Evolutionary conservation across 2,113 vertebrate species (phyloP).

Genomic region (Panthera leo): DNA sequence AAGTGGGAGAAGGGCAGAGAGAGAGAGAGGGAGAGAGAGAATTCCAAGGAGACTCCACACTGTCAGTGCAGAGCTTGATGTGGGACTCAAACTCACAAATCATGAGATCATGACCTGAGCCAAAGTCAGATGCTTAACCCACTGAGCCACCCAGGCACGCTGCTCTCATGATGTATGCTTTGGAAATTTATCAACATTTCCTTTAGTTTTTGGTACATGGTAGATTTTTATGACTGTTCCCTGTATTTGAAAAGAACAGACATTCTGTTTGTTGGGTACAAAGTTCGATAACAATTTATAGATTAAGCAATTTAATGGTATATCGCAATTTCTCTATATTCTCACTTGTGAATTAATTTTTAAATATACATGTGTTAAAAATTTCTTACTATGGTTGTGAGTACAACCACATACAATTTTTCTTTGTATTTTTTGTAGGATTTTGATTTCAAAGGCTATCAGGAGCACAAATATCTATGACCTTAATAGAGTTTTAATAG

Average conservation of each 20-base stretch:
- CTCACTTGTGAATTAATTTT: slow-evolving; percentile 34
- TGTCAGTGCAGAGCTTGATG: too few relatives aligned
- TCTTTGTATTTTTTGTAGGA: slow-evolving; percentile 1
- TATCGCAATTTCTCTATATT: neutral
- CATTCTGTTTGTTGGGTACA: neutral
- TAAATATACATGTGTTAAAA: neutral
- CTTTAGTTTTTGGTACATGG: neutral
- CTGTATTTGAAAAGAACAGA: neutral
- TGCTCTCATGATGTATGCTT: neutral
- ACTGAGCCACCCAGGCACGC: too few relatives aligned
- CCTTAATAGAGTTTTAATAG: neutral
- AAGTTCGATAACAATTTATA: neutral
- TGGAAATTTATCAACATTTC: neutral
- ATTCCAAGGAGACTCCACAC: too few relatives aligned
- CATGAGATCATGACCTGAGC: too few relatives aligned
- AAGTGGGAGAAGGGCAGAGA: too few relatives aligned
- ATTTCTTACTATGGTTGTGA: neutral
- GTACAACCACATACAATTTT: neutral
- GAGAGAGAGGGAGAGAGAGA: too few relatives aligned
- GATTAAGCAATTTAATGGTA: neutral
- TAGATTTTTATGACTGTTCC: neutral
- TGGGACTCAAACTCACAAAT: too few relatives aligned
- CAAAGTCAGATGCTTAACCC: too few relatives aligned
- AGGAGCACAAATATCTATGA: neutral
- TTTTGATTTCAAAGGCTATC: neutral